Percentiles rank a stretch among this genome's conserved stretches.
phyloP scores from a whole-genome alignment of 1,140 invertebrate species.

The Portunus trituberculatus region DNA sequence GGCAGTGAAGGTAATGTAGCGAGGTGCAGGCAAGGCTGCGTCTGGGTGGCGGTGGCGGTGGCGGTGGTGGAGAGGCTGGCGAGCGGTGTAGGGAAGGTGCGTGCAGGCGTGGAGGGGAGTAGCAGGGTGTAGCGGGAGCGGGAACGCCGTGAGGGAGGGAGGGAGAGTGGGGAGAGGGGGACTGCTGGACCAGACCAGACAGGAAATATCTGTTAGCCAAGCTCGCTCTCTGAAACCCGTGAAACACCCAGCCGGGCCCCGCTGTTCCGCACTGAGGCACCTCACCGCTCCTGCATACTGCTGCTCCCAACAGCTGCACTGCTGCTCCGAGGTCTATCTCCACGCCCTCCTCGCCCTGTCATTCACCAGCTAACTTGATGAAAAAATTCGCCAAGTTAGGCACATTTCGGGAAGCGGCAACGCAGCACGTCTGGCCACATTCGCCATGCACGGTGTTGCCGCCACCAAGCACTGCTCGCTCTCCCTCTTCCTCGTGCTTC shows the following conservation, averaged over 20 bases:
- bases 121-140: slow-evolving; percentile 22
- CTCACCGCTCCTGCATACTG: background rate
- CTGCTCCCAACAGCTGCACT: background rate
- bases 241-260: background rate
- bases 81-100: background rate
- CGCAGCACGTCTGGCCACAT: slow-evolving; percentile 35
- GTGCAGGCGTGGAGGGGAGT: slow-evolving; percentile 27
- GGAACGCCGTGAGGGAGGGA: background rate
- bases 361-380: background rate
- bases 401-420: slow-evolving; percentile 40
- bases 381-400: slow-evolving; percentile 23
- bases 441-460: slow-evolving; percentile 53
- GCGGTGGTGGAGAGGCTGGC: background rate
- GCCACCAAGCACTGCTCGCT: background rate
- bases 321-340: background rate
- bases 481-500: background rate
- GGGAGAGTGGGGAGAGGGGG: background rate
- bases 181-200: slow-evolving; percentile 29
- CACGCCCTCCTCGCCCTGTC: background rate
- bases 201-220: slow-evolving; percentile 53
- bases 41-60: background rate
- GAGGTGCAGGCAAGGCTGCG: background rate
- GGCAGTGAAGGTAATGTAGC: background rate
- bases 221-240: slow-evolving; percentile 30
- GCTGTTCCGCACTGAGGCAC: too few species aligned